A percentile compares a stretch with the other conserved stretches of the same genome.
Evolutionary conservation across 2,888 invertebrate genomes (phyloP).

Genomic region (Ochropleura leucogaster): DNA sequence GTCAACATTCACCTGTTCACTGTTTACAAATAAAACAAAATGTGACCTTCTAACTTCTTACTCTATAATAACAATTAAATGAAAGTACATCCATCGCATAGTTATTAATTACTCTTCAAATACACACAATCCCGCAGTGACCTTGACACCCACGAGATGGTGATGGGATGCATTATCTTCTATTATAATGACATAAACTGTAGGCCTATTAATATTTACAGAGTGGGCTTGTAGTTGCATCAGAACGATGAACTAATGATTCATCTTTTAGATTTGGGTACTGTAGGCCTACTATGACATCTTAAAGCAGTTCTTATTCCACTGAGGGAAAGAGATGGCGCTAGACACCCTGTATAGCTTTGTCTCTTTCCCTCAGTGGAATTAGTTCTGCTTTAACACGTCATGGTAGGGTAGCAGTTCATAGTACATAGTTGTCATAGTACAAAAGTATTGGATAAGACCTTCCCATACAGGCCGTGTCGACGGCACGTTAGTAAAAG

Average conservation of each 20-base stretch:
- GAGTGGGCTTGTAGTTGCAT: constrained; percentile 36
- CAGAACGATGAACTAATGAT: constrained; percentile 24
- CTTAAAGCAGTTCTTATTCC: too few relatives aligned
- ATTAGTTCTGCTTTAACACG: too few relatives aligned
- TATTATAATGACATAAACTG: neutral
- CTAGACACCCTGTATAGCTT: too few relatives aligned
- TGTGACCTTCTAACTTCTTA: neutral
- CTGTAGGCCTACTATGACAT: too few relatives aligned
- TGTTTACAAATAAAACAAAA: neutral
- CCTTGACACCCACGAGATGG: constrained; percentile 48
- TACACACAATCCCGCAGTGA: constrained; percentile 39
- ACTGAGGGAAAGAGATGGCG: too few relatives aligned
- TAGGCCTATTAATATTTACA: constrained; percentile 16
- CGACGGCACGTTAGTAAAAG: too few relatives aligned
- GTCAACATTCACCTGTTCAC: neutral
- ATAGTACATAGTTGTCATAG: too few relatives aligned
- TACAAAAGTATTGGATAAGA: too few relatives aligned
- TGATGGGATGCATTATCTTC: constrained; percentile 7
- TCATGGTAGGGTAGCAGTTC: too few relatives aligned
- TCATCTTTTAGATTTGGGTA: constrained; percentile 1
- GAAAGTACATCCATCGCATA: neutral
- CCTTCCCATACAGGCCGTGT: too few relatives aligned
- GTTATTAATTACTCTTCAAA: constrained; percentile 41
- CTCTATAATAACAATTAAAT: constrained; percentile 8
- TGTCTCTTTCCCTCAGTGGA: too few relatives aligned